Conservation (phyloP, 2,888 invertebrate genomes). For the Bhutanitis thaidina region DNA sequence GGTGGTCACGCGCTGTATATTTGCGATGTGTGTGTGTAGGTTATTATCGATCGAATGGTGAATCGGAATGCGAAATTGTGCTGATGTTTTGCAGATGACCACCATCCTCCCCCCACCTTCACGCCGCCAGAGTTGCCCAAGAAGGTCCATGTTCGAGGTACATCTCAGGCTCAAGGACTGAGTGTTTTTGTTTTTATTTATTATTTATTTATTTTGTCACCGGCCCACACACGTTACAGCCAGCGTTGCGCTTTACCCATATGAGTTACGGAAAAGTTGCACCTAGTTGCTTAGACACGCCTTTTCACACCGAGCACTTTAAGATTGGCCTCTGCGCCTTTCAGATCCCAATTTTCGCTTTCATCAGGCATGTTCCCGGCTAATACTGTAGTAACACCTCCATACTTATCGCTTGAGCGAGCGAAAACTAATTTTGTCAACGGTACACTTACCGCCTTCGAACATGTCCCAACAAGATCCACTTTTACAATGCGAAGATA, state of each 20-base stretch:
- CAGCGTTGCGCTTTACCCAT: constrained; percentile 68
- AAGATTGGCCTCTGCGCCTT: constrained; percentile 32
- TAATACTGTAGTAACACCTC: constrained; percentile 41
- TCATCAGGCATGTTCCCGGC: constrained; percentile 66
- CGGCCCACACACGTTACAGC: constrained; percentile 64
- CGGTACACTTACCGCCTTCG: constrained; percentile 17
- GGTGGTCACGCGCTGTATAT: constrained; percentile 54
- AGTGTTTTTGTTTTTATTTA: constrained; percentile 47
- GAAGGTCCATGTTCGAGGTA: constrained; percentile 98
- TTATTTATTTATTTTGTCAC: constrained; percentile 52
- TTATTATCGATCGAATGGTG: constrained; percentile 67
- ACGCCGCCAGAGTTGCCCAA: constrained; percentile 99
- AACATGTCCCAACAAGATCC: constrained; percentile 21
- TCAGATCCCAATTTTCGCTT: constrained; percentile 47
- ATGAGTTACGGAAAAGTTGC: constrained; percentile 59
- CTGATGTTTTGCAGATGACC: constrained; percentile 96
- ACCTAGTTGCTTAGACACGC: constrained; percentile 78
- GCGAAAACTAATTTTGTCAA: constrained; percentile 32
- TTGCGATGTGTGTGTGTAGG: constrained; percentile 63
- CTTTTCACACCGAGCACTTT: constrained; percentile 70
- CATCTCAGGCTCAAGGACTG: constrained; percentile 73
- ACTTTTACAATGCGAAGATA: constrained; percentile 29
- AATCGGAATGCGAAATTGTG: constrained; percentile 82
- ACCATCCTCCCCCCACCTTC: constrained; percentile 98
- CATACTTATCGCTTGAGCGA: constrained; percentile 40